Evolutionary conservation across 2,888 invertebrate species (phyloP), one percentile per base, ranked within the genome.

Genomic region (Hanleya hanleyi): DNA sequence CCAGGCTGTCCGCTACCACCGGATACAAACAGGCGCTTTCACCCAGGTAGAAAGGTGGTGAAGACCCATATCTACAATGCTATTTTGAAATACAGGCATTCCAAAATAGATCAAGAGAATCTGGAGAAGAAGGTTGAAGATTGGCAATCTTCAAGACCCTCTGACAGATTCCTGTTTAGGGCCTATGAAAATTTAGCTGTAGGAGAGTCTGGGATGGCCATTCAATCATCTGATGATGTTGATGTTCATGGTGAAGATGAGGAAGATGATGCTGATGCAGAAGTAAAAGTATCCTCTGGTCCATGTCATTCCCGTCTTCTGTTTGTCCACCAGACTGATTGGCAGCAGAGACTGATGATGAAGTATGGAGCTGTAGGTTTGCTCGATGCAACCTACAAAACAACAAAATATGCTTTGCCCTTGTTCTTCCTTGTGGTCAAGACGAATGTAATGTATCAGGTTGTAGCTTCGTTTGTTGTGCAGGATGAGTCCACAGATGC

Each of bases 311-410:
- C 41, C 18, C 9, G 41, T 12, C 57, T 76, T 15, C 61, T 76
- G 37, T 70, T 76, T 15, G 49, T 75, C 18, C 61, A 70, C 64
- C 74, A 76, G 47, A 67, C 71, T 26, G 29, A 26, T 35, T 69
- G 36, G 38, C 77, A 77, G 49, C 37, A 64, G 47, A n/a, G 47
- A 12, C 69, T 78, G 18, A 64, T 78, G 33, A 12, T 15, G 12
- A 51, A 33, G 29, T 78, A 78, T 66, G 76, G 78, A 1, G 71
- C 71, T 4, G 26, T 77, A n/a, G 35, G 36, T 12, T 67, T 77
- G 5, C 41, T 77, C 12, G 77, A 74, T 61, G 71, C 77, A 41
- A 41, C 41, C 9, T 41, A 41, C 18, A 41, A 18, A 18, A 41
- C 41, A 18, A 41, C 41, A 41, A 9, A 61, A n/a, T 77, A 77